A percentile compares a stretch with the other conserved stretches of the same genome.
Evolutionary conservation across 2,797 vertebrate species (phyloP).

Genomic region (Sternotherus odoratus): DNA sequence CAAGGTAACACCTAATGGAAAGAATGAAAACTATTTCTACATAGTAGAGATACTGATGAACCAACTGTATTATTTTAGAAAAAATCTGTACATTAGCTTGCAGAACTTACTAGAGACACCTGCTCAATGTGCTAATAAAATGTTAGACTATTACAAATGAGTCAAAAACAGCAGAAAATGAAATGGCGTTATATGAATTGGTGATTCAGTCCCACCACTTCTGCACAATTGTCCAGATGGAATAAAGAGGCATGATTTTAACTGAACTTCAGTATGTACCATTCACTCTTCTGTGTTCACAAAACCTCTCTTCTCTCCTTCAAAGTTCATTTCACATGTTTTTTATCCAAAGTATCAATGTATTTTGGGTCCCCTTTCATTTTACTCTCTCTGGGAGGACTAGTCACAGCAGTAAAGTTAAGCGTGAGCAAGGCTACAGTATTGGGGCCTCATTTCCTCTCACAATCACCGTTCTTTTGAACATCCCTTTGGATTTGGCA

Average conservation of each 20-base stretch:
- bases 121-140: background rate
- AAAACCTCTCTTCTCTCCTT: background rate
- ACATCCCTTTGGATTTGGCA: background rate
- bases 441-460: background rate
- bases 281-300: background rate
- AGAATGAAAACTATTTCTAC: background rate
- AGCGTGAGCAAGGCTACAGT: fast-evolving
- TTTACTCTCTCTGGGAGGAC: background rate
- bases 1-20: background rate
- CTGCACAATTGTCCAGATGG: background rate
- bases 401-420: background rate
- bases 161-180: background rate
- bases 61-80: background rate
- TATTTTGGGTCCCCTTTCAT: background rate
- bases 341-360: background rate
- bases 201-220: background rate
- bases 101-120: background rate
- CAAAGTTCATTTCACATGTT: background rate
- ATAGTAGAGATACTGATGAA: background rate
- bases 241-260: background rate
- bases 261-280: background rate
- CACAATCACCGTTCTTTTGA: background rate
- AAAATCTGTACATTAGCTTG: background rate
- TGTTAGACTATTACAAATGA: background rate
- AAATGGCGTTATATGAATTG: background rate